A percentile compares a stretch with the other conserved stretches of the same genome.
Conservation (phyloP, 2,888 invertebrate genomes). For the Caenorhabditis sulstoni region DNA sequence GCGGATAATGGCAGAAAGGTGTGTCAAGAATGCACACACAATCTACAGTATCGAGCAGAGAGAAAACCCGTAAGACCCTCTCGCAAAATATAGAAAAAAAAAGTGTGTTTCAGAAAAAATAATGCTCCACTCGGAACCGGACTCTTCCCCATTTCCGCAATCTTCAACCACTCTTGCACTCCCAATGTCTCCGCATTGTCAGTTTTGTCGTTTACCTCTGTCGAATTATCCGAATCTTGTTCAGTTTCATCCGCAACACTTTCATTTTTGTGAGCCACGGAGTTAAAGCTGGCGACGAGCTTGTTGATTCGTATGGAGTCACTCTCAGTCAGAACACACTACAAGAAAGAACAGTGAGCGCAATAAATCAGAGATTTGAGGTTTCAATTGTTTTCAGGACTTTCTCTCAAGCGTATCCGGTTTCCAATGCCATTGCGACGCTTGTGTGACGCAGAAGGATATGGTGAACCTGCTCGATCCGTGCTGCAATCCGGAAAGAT, state of each 20-base stretch:
- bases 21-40: constrained; percentile 52
- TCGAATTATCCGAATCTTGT: constrained; percentile 1
- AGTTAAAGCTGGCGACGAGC: constrained; percentile 59
- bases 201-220: constrained; percentile 16
- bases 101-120: constrained; percentile 17
- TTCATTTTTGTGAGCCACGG: constrained; percentile 61
- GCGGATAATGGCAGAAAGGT: constrained; percentile 47
- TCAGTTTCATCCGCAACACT: constrained; percentile 57
- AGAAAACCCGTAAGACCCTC: constrained; percentile 19
- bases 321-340: constrained; percentile 29
- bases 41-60: constrained; percentile 40
- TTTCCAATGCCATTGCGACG: constrained; percentile 41
- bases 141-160: constrained; percentile 61
- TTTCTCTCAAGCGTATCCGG: constrained; percentile 43
- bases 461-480: constrained; percentile 1
- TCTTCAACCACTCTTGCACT: constrained; percentile 65
- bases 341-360: constrained; percentile 50
- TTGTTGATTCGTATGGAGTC: constrained; percentile 63
- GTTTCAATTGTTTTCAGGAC: too few relatives aligned
- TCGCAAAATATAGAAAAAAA: neutral
- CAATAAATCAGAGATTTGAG: neutral
- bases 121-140: constrained; percentile 57
- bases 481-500: constrained; percentile 12
- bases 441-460: constrained; percentile 15
- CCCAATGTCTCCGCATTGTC: constrained; percentile 62